phyloP scores from a whole-genome alignment of 2,888 invertebrate species.

The Hypomecis atomaria region DNA sequence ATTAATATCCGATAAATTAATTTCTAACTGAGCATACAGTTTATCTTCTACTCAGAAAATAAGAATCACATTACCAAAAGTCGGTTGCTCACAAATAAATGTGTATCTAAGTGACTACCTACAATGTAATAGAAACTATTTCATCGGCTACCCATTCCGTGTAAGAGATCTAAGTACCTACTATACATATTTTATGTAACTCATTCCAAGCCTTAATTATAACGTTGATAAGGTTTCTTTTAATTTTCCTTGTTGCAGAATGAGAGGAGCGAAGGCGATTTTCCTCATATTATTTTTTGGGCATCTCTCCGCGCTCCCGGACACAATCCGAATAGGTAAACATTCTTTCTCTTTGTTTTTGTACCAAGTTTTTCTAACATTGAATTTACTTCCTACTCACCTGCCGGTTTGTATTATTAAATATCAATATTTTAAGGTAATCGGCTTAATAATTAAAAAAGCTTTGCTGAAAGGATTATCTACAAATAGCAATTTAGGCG shows the following conservation, averaged over 20 bases:
- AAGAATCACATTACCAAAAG: no score
- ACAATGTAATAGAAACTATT: no score
- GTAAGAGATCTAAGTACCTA: no score
- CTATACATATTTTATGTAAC: background rate
- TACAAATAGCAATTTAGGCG: no score
- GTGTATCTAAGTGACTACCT: no score
- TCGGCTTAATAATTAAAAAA: background rate
- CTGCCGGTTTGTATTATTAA: background rate
- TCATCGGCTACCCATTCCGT: no score
- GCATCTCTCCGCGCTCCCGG: conserved; percentile 80
- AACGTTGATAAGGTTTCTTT: conserved; percentile 9
- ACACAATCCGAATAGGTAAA: conserved; percentile 84
- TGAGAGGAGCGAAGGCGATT: conserved; percentile 74
- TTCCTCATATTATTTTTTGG: conserved; percentile 77
- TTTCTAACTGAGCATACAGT: no score
- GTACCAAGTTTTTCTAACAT: background rate
- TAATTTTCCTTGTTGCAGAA: conserved; percentile 69
- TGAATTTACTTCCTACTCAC: conserved; percentile 1
- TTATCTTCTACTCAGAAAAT: no score
- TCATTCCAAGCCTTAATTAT: background rate
- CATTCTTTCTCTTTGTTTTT: conserved; percentile 8
- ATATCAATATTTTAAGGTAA: background rate
- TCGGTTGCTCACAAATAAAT: no score
- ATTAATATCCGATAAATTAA: no score
- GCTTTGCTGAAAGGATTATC: background rate